Conservation (phyloP, 2,888 invertebrate genomes). For the Orgyia antiqua region DNA sequence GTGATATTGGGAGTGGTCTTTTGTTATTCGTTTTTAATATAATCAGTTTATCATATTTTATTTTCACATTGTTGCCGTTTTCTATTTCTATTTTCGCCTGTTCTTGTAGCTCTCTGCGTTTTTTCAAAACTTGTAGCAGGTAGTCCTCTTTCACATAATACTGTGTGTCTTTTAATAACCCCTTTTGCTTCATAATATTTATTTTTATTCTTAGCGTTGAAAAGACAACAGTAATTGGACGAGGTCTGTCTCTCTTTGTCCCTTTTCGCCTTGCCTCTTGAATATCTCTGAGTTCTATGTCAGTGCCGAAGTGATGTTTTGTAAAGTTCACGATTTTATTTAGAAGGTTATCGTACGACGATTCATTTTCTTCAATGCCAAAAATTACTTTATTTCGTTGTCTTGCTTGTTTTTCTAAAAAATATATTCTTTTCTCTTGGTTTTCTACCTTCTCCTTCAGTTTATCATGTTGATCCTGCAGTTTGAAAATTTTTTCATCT, state of each 20-base stretch:
- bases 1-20: constrained; percentile 3
- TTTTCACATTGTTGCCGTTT: constrained; percentile 5
- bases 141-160: constrained; percentile 6
- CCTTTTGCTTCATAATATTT: constrained; percentile 7
- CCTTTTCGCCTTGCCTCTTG: constrained; percentile 6
- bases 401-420: constrained; percentile 7
- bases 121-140: constrained; percentile 8
- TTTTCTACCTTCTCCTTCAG: constrained; percentile 3
- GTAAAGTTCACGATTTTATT: constrained; percentile 4
- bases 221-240: constrained; percentile 6
- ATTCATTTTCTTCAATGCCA: constrained; percentile 5
- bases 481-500: constrained; percentile 5
- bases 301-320: constrained; percentile 1
- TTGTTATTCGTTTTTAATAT: constrained; percentile 5
- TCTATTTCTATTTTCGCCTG: constrained; percentile 4
- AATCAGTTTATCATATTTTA: constrained; percentile 9
- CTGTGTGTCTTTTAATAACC: constrained; percentile 3
- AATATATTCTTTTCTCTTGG: background rate
- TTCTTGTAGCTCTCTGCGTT: constrained; percentile 9
- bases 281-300: constrained; percentile 5
- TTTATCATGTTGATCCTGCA: constrained; percentile 7
- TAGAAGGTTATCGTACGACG: constrained; percentile 4
- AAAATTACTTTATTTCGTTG: constrained; percentile 1
- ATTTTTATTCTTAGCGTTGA: constrained; percentile 9
- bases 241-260: constrained; percentile 5